A percentile compares a stretch with the other conserved stretches of the same genome.
Conservation (phyloP, 1,140 invertebrate species). For the Theocolax elegans region DNA sequence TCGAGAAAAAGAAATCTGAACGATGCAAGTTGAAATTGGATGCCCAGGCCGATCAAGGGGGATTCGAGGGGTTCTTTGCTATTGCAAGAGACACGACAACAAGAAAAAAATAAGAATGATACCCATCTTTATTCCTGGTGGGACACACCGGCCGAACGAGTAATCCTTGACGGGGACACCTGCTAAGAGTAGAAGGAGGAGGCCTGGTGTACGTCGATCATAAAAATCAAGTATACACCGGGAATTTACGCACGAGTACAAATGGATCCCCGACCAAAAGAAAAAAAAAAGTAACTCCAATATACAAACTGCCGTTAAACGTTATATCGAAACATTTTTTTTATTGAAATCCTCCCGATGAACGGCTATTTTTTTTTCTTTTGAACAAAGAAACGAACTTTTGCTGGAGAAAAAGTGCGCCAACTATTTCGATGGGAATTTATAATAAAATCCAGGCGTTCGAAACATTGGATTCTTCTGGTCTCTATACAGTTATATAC, state of each 20-base stretch:
- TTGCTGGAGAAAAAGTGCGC: not conserved
- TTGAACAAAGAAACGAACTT: not conserved
- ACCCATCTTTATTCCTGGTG: not conserved
- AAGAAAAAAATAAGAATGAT: not conserved
- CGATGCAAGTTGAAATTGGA: constrained; percentile 42
- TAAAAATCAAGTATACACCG: not conserved
- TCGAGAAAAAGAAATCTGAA: constrained; percentile 33
- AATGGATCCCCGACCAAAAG: no score
- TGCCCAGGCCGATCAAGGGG: constrained; percentile 22
- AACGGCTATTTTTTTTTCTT: constrained; percentile 9
- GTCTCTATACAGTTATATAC: no score
- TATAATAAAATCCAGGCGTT: not conserved
- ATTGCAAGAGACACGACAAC: not conserved
- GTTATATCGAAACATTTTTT: not conserved
- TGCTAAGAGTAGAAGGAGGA: constrained; percentile 39
- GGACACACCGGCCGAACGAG: not conserved
- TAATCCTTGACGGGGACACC: constrained; percentile 14
- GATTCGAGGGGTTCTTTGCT: not conserved
- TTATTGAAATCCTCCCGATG: not conserved
- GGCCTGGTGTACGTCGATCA: not conserved
- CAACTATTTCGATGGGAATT: not conserved
- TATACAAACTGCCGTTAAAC: constrained; percentile 7
- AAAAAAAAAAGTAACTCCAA: not conserved
- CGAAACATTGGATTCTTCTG: not conserved
- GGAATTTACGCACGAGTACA: not conserved